These are phyloP conservation scores for Entomyzon cyanotis DNA, from an alignment of 2,113 vertebrate species.

Conservation along the genomic window DNA sequence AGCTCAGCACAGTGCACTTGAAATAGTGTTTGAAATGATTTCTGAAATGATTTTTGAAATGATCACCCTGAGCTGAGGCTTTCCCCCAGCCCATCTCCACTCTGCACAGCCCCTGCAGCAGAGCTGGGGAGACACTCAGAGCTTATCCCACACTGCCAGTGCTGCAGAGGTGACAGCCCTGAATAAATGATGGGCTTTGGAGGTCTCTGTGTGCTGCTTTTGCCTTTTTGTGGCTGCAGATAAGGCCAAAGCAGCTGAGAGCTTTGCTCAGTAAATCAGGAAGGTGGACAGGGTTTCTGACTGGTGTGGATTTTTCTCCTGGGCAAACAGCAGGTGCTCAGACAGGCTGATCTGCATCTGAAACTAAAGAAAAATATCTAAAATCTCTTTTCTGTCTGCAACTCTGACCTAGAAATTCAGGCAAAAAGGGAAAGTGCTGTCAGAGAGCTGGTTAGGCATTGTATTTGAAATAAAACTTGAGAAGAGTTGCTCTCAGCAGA, in stretches of 20 bases:
- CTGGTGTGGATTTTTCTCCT: neutral
- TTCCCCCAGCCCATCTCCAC: neutral
- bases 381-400: neutral
- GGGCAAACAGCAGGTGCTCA: neutral
- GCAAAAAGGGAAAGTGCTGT: neutral
- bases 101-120: neutral
- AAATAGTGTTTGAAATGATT: accelerated
- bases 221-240: neutral
- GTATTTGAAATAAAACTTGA: neutral
- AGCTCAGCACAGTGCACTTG: accelerated
- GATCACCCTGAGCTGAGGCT: neutral
- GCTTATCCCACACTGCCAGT: neutral
- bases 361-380: neutral
- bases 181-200: neutral
- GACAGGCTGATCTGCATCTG: neutral
- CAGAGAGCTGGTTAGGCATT: neutral
- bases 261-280: neutral
- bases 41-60: too few relatives aligned
- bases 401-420: neutral
- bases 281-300: neutral
- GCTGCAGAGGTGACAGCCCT: neutral
- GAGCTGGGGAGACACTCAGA: neutral
- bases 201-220: neutral
- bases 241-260: neutral
- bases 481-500: neutral